Percentiles rank a stretch among this genome's conserved stretches.
phyloP scores from a whole-genome alignment of 2,797 vertebrate genomes.

The Leptoclinus maculatus region DNA sequence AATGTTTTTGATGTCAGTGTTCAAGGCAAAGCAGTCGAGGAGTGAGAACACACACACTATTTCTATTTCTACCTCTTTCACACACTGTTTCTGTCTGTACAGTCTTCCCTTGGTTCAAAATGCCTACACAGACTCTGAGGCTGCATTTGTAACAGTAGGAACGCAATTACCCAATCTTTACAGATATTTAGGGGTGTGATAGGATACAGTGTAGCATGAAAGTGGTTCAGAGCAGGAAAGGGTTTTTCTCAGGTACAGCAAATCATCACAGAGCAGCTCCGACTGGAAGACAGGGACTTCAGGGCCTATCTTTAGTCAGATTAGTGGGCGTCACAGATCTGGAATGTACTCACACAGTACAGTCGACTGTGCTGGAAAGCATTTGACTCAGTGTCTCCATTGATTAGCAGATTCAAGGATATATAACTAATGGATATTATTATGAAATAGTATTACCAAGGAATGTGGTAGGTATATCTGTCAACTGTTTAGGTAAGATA shows the following conservation, averaged over 20 bases:
- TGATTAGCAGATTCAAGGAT: conserved; percentile 24
- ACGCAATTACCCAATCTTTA: conserved; percentile 64
- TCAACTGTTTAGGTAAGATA: not conserved
- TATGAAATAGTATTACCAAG: not conserved
- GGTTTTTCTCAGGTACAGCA: conserved; percentile 35
- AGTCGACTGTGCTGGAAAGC: conserved; percentile 29
- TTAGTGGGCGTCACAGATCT: conserved; percentile 57
- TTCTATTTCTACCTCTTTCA: conserved; percentile 14
- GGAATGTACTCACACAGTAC: conserved; percentile 37
- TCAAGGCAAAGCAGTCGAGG: conserved; percentile 14
- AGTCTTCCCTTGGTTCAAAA: conserved; percentile 31
- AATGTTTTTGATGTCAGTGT: conserved; percentile 10
- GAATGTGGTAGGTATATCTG: not conserved
- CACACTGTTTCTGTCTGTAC: conserved; percentile 13
- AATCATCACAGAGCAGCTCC: conserved; percentile 35
- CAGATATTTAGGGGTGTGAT: conserved; percentile 61
- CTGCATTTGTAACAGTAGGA: conserved; percentile 48
- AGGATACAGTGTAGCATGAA: conserved; percentile 68
- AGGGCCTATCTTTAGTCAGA: conserved; percentile 48
- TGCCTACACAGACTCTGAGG: conserved; percentile 21
- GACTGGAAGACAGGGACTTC: conserved; percentile 26
- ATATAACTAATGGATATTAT: not conserved
- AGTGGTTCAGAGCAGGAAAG: conserved; percentile 51
- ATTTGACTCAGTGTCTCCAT: conserved; percentile 31
- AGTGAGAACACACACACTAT: conserved; percentile 1